phyloP scores from a whole-genome alignment of 2,888 invertebrate genomes.

The Pharmacophagus antenor region DNA sequence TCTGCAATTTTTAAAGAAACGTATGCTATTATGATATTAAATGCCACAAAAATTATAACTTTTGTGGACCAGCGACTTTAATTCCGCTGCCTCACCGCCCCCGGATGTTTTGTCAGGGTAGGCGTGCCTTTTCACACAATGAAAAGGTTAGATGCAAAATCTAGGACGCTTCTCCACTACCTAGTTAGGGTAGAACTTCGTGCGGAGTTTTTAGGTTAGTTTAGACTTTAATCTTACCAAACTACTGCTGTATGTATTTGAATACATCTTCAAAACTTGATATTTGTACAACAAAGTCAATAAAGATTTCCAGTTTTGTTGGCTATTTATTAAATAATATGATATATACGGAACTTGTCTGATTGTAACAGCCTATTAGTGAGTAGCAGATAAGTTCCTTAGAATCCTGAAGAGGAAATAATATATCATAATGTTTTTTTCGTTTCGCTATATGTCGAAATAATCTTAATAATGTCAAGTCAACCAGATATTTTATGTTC shows the following conservation, averaged over 20 bases:
- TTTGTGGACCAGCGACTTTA: conserved; percentile 24
- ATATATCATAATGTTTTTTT: no score
- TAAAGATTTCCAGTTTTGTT: neutral
- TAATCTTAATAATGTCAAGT: no score
- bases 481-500: no score
- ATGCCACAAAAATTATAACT: conserved; percentile 21
- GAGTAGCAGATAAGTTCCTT: no score
- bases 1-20: no score
- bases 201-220: conserved; percentile 10
- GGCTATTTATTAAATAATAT: neutral
- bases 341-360: neutral
- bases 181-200: conserved; percentile 16
- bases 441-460: no score
- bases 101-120: conserved; percentile 9
- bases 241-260: neutral
- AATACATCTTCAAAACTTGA: neutral
- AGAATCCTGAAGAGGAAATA: no score
- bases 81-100: conserved; percentile 23
- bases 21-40: no score
- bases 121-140: conserved; percentile 28
- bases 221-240: conserved; percentile 9
- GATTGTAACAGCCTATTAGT: neutral
- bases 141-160: conserved; percentile 30
- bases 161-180: conserved; percentile 23
- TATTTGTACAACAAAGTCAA: neutral